Base-by-base conservation (phyloP, 2,113 vertebrate genomes). In the Lagenorhynchus albirostris region DNA sequence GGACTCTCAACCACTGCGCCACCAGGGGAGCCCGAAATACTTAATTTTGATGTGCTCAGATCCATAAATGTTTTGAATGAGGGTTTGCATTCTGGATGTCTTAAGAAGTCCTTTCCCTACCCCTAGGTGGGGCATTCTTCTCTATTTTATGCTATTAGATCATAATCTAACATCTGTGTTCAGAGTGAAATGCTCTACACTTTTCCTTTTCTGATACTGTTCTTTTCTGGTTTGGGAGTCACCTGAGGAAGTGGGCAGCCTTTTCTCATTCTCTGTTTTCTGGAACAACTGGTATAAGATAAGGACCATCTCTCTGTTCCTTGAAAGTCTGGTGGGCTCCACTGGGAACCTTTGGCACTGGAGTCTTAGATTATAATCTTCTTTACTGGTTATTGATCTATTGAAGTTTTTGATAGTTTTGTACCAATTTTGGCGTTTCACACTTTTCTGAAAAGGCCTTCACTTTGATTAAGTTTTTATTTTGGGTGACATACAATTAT, bases 291-390 rank as follows among this genome's bases (percentile, higher is more conserved):
- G 20, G 9, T 2, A 13, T 21, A 31, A 80, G 55, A 65, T 73
- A 58, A 81, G 31, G 65, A 41, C 47, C 33, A 31, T 50, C 41
- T 36, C 31, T 50, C 41, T 87, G 44, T 50, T 53, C 50, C 67
- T 25, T 6, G 29, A 65, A 86, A 55, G 76, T 29, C 58, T 67
- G 70, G 47, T 10, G 9, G 53, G 17, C 33, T 36, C 65, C 29
- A 0, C 11, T 11, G 1, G 20, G 38, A 36, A 5, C 53, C 13
- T 38, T 62, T 13, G 31, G 20, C 17, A 2, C 2, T 17, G 18
- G 74, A n/a, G 7, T 71, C 44, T 95, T 38, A 74, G 33, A 26
- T 47, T 41, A 36, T 36, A 6, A 13, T 73, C 67, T 62, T 55
- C 47, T 77, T 38, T 47, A 53, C 33, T 53, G 33, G 21, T 15